Percentiles rank a stretch among this genome's conserved stretches.
Evolutionary conservation across 1,140 invertebrate species (phyloP).

Genomic region (Leptinotarsa texana): DNA sequence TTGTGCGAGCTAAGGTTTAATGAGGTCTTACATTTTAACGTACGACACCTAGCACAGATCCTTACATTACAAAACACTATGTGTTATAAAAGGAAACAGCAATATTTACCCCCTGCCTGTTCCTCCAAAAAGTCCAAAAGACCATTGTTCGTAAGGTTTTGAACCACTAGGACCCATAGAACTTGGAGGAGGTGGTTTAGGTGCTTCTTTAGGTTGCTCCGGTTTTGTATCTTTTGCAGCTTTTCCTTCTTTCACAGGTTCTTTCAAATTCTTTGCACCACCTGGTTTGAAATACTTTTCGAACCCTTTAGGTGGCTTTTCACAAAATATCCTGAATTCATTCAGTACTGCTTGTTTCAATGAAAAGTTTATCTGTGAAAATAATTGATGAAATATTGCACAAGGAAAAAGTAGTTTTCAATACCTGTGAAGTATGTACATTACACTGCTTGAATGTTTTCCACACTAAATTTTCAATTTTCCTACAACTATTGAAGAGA

Average conservation of each 20-base stretch:
- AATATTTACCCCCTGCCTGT: slow-evolving; percentile 48
- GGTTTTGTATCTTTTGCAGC: slow-evolving; percentile 52
- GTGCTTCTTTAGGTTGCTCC: slow-evolving; percentile 55
- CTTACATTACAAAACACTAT: slow-evolving; percentile 1
- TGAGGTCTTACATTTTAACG: neutral
- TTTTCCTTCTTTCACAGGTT: slow-evolving; percentile 56
- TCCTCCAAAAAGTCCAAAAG: slow-evolving; percentile 67
- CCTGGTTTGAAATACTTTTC: slow-evolving; percentile 84
- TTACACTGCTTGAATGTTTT: slow-evolving; percentile 50
- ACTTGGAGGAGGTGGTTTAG: slow-evolving; percentile 54
- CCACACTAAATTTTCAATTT: slow-evolving; percentile 54
- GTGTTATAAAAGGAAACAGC: neutral
- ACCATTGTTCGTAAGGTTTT: slow-evolving; percentile 64
- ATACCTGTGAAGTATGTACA: slow-evolving; percentile 45
- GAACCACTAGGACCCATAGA: slow-evolving; percentile 50
- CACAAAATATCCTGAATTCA: slow-evolving; percentile 64
- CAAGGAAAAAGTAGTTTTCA: slow-evolving; percentile 28
- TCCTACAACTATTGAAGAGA: slow-evolving; percentile 51
- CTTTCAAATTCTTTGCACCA: slow-evolving; percentile 41
- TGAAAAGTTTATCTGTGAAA: slow-evolving; percentile 47
- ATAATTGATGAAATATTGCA: slow-evolving; percentile 14
- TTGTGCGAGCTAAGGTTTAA: too few relatives aligned
- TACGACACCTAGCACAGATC: neutral
- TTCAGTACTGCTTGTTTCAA: slow-evolving; percentile 56
- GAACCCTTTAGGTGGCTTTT: slow-evolving; percentile 86